These are phyloP conservation scores for Bostrychus sinensis DNA, from an alignment of 2,113 vertebrate genomes.

Conservation along the genomic window DNA sequence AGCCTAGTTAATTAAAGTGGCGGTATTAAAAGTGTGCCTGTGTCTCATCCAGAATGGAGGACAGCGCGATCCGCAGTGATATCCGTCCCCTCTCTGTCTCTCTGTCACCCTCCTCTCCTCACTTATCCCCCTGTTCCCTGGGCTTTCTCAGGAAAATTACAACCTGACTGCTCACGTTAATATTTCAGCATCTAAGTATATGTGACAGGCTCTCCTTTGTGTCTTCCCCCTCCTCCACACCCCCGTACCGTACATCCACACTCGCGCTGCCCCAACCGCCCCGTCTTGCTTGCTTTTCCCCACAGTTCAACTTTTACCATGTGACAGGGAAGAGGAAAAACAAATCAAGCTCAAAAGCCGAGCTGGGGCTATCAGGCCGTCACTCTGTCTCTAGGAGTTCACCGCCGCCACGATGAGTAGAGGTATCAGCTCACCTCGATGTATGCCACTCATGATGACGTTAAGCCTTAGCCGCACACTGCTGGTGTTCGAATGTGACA, in stretches of 20 bases:
- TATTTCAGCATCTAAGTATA: constrained; percentile 83
- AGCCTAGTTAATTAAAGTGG: constrained; percentile 73
- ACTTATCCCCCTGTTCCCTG: constrained; percentile 69
- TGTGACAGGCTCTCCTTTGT: constrained; percentile 82
- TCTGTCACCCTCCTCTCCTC: constrained; percentile 50
- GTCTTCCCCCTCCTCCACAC: constrained; percentile 37
- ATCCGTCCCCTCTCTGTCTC: constrained; percentile 65
- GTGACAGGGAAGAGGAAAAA: constrained; percentile 72
- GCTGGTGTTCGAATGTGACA: constrained; percentile 50
- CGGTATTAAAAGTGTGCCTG: constrained; percentile 73
- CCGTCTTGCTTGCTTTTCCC: constrained; percentile 62
- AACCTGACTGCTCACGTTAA: constrained; percentile 84
- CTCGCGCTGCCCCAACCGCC: constrained; percentile 40
- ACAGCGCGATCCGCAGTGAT: constrained; percentile 75
- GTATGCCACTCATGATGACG: constrained; percentile 39
- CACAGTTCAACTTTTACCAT: constrained; percentile 66
- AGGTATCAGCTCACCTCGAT: constrained; percentile 58
- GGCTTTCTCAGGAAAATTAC: constrained; percentile 82
- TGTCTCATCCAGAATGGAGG: constrained; percentile 63
- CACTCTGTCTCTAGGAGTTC: constrained; percentile 54
- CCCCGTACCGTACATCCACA: constrained; percentile 49
- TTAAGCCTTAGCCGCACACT: constrained; percentile 40
- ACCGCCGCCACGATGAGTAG: constrained; percentile 63
- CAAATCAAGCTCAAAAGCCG: constrained; percentile 68
- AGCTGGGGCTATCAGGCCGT: constrained; percentile 61